phyloP scores from a whole-genome alignment of 2,888 invertebrate species.

The Ormia ochracea region DNA sequence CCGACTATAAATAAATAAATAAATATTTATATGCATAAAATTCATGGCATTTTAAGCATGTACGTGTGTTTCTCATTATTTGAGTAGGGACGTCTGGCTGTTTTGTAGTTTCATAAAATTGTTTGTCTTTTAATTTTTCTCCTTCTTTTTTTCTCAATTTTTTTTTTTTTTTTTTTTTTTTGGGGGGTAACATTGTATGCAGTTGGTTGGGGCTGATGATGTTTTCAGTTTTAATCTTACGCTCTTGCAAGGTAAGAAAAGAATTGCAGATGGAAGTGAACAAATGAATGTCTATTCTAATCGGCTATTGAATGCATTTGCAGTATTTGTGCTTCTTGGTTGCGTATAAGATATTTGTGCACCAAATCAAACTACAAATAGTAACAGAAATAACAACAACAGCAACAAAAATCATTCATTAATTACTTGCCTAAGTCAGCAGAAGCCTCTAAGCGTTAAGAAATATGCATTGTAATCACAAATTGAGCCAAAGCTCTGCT shows the following conservation, averaged over 20 bases:
- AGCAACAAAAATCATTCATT: constrained; percentile 53
- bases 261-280: too few species aligned
- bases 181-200: too few species aligned
- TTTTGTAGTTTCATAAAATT: too few species aligned
- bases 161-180: too few species aligned
- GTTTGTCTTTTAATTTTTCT: too few species aligned
- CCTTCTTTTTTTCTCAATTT: too few species aligned
- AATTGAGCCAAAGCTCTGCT: constrained; percentile 52
- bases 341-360: constrained; percentile 31
- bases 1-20: constrained; percentile 13
- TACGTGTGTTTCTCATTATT: neutral
- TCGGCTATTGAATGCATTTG: neutral
- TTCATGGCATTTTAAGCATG: neutral
- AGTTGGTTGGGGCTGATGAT: too few species aligned
- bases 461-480: constrained; percentile 58
- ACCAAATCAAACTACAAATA: constrained; percentile 24
- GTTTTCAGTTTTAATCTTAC: too few species aligned
- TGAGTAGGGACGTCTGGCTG: neutral
- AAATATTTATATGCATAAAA: constrained; percentile 65
- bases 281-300: too few species aligned
- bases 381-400: constrained; percentile 1
- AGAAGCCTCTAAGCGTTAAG: constrained; percentile 58
- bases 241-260: too few species aligned
- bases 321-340: neutral
- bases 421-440: constrained; percentile 55